Conservation (phyloP, 1,140 invertebrate species). For the Leptopilina clavipes region DNA sequence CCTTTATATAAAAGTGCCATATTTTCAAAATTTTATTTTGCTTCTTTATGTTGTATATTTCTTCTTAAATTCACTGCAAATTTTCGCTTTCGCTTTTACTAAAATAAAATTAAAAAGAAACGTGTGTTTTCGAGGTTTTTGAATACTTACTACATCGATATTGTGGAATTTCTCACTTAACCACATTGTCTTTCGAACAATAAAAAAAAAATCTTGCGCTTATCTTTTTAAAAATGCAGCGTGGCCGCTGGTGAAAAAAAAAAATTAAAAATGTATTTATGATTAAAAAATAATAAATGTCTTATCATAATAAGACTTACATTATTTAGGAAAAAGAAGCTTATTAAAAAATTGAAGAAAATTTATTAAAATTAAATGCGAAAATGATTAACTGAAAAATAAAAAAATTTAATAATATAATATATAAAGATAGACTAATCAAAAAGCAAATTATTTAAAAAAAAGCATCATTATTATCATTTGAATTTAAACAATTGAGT, state of each 20-base stretch:
- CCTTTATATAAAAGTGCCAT: slow-evolving; percentile 38
- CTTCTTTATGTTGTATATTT: slow-evolving; percentile 53
- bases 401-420: too few species aligned
- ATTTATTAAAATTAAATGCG: too few species aligned
- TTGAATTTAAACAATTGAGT: too few species aligned
- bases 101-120: slow-evolving; percentile 43
- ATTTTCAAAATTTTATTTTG: slow-evolving; percentile 53
- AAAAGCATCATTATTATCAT: too few species aligned
- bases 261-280: not conserved
- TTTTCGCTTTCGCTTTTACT: slow-evolving; percentile 62
- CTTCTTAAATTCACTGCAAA: slow-evolving; percentile 52
- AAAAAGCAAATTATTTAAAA: too few species aligned
- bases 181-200: slow-evolving; percentile 60
- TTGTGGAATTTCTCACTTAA: slow-evolving; percentile 49
- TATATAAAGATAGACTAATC: too few species aligned
- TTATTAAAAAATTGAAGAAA: too few species aligned
- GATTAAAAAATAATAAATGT: too few species aligned
- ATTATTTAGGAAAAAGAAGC: too few species aligned
- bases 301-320: too few species aligned
- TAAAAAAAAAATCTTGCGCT: not conserved
- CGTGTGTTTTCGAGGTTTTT: not conserved
- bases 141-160: slow-evolving; percentile 3
- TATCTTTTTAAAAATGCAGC: slow-evolving; percentile 4
- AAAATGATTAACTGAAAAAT: too few species aligned
- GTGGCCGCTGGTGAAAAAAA: not conserved